Evolutionary conservation across 2,888 invertebrate species (phyloP).

Genomic region (Hypercompe scribonia): DNA sequence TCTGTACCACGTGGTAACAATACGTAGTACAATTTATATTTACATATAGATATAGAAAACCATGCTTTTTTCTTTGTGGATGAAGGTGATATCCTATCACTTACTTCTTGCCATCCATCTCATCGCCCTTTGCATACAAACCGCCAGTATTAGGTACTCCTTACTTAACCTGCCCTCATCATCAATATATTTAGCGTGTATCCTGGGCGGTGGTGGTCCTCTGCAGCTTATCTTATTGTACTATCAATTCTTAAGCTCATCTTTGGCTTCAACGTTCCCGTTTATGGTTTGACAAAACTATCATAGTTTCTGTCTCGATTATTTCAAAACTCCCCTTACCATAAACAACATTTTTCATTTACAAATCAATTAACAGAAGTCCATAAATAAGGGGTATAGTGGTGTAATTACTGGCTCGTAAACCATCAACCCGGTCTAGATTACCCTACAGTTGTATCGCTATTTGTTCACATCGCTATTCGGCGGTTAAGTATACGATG

Average conservation of each 20-base stretch:
- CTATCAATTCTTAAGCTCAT: no score
- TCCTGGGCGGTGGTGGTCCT: background rate
- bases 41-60: no score
- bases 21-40: no score
- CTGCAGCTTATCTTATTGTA: background rate
- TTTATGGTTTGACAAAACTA: background rate
- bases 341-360: conserved; percentile 20
- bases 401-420: conserved; percentile 34
- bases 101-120: no score
- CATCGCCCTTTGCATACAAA: no score
- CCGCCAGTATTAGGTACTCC: background rate
- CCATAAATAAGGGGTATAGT: conserved; percentile 26
- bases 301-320: background rate
- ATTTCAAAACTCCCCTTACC: background rate
- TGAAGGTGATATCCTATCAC: no score
- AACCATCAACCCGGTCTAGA: conserved; percentile 36
- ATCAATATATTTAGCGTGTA: background rate
- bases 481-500: conserved; percentile 70
- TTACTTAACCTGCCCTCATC: background rate
- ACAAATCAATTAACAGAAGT: conserved; percentile 29
- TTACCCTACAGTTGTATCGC: conserved; percentile 62
- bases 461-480: conserved; percentile 72
- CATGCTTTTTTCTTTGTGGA: no score
- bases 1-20: background rate
- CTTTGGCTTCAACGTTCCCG: no score